Conservation (phyloP, 2,113 vertebrate genomes). For the Megaceryle torquata region DNA sequence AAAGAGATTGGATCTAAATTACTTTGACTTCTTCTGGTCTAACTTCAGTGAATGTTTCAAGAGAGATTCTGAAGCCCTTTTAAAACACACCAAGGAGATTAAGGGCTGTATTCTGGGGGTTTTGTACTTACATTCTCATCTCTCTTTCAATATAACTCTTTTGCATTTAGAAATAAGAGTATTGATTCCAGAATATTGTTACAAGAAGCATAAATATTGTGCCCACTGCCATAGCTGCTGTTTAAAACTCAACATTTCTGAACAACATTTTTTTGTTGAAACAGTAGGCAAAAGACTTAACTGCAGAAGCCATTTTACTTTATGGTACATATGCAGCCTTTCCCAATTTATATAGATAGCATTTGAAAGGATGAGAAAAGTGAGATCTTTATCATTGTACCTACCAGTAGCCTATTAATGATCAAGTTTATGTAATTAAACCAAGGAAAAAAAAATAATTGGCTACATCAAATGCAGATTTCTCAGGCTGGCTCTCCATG, state of each 20-base stretch:
- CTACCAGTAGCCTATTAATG: neutral
- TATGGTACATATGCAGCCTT: neutral
- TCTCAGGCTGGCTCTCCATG: neutral
- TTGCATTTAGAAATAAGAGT: neutral
- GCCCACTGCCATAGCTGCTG: neutral
- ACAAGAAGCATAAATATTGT: neutral
- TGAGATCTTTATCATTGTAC: neutral
- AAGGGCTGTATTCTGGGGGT: neutral
- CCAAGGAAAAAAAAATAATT: neutral
- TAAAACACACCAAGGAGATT: conserved; percentile 20
- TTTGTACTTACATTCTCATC: neutral
- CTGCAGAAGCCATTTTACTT: neutral
- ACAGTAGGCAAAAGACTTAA: neutral
- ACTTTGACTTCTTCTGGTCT: conserved; percentile 78
- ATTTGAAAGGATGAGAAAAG: neutral
- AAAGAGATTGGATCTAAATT: conserved; percentile 82
- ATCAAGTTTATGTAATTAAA: neutral
- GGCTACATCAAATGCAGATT: neutral
- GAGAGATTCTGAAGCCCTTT: conserved; percentile 44
- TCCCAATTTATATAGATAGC: neutral
- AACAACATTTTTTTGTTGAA: neutral
- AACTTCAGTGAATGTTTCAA: conserved; percentile 57
- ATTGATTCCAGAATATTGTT: neutral
- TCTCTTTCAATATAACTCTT: neutral
- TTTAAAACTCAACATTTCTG: conserved; percentile 2